These are phyloP conservation scores for Drosophila hamatofila DNA, from an alignment of 2,888 invertebrate genomes.

Conservation along the genomic window DNA sequence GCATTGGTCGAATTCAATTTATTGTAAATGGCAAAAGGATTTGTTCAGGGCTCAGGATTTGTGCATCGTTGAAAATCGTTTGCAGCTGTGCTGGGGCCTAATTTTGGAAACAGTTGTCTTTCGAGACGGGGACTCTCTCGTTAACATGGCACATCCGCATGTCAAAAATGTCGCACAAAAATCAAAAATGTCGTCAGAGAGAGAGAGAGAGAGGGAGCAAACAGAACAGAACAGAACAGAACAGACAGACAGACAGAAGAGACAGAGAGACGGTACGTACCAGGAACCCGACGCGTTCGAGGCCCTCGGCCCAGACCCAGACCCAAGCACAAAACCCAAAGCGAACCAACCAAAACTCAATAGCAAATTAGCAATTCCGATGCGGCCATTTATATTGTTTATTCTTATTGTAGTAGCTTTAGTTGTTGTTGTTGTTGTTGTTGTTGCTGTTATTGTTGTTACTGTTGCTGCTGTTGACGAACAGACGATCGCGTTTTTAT, in stretches of 20 bases:
- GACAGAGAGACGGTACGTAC: conserved; percentile 27
- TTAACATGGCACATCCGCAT: conserved; percentile 81
- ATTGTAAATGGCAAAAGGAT: conserved; percentile 75
- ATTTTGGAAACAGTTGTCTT: conserved; percentile 43
- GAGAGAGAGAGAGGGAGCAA: conserved; percentile 6
- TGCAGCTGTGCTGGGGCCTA: conserved; percentile 57
- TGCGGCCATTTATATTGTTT: conserved; percentile 80
- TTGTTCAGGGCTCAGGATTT: conserved; percentile 54
- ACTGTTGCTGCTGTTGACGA: conserved; percentile 61
- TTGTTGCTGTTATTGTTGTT: conserved; percentile 29
- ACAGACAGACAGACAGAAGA: conserved; percentile 10
- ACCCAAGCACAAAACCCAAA: conserved; percentile 52
- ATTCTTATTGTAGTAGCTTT: conserved; percentile 65
- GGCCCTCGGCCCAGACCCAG: conserved; percentile 64
- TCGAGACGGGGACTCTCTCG: conserved; percentile 39
- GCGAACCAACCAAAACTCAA: conserved; percentile 63
- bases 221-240: conserved; percentile 1
- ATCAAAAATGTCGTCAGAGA: conserved; percentile 61
- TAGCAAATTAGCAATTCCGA: conserved; percentile 81
- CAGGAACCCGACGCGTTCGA: conserved; percentile 51
- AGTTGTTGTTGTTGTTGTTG: conserved; percentile 25
- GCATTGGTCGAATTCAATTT: conserved; percentile 80
- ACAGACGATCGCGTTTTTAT: conserved; percentile 78
- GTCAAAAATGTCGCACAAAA: conserved; percentile 81
- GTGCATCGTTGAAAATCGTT: conserved; percentile 43